phyloP scores from a whole-genome alignment of 2,888 invertebrate genomes.

The Rotaria socialis region DNA sequence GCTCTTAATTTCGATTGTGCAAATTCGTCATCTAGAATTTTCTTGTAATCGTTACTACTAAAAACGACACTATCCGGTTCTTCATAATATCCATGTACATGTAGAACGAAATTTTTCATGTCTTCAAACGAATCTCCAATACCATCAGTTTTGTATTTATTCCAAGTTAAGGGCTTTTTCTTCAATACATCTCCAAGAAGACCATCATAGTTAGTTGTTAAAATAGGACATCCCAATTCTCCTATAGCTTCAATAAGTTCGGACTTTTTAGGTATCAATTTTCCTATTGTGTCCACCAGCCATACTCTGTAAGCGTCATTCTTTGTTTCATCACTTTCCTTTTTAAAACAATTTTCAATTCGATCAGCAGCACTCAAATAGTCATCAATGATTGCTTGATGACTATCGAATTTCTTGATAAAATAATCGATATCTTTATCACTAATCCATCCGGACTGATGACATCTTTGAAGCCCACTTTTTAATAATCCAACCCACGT shows the following conservation, averaged over 20 bases:
- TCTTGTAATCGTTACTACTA: neutral
- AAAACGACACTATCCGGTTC: neutral
- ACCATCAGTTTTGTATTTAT: neutral
- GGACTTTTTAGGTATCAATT: neutral
- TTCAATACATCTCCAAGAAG: neutral
- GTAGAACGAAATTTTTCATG: neutral
- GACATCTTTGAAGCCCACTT: neutral
- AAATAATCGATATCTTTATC: neutral
- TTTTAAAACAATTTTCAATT: neutral
- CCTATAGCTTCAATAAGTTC: neutral
- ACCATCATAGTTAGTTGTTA: neutral
- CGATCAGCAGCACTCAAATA: neutral
- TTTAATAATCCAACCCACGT: neutral
- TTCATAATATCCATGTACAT: neutral
- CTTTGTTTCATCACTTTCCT: neutral
- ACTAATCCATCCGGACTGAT: neutral
- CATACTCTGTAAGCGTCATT: neutral
- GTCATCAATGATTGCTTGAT: neutral
- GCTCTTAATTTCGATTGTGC: neutral
- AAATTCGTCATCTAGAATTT: neutral
- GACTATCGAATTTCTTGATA: neutral
- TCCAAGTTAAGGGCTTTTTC: neutral
- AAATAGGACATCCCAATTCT: neutral
- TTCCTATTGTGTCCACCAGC: neutral
- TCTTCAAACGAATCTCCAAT: neutral